These are phyloP conservation scores for Hemicrepidius hirtus DNA, from an alignment of 2,888 invertebrate species.

Conservation along the genomic window DNA sequence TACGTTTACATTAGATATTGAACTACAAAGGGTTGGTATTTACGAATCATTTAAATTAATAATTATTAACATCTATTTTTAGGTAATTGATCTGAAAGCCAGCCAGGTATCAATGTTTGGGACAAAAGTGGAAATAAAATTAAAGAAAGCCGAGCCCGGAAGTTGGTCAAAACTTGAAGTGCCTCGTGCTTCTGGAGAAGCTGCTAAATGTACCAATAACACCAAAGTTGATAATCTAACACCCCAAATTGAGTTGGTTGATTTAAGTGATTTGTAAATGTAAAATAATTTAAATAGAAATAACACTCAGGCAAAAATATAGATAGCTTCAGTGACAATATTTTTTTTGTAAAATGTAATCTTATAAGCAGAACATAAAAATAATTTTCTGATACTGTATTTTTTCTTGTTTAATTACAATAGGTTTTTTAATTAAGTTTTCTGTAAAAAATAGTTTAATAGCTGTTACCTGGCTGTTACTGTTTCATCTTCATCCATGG, in stretches of 20 bases:
- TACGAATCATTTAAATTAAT: constrained; percentile 34
- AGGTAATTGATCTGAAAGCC: constrained; percentile 85
- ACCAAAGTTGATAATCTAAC: constrained; percentile 70
- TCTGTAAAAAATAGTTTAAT: no score
- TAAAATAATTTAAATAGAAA: constrained; percentile 28
- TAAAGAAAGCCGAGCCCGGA: constrained; percentile 90
- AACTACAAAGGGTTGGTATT: constrained; percentile 82
- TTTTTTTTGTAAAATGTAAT: not conserved
- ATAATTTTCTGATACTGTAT: not conserved
- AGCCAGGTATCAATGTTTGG: constrained; percentile 87
- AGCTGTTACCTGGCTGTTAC: no score
- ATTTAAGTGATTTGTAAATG: constrained; percentile 80
- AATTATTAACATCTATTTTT: constrained; percentile 62
- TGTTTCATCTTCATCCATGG: no score
- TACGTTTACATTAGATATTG: constrained; percentile 83
- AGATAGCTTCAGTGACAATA: not conserved
- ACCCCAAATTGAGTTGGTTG: constrained; percentile 79
- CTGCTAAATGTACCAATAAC: constrained; percentile 61
- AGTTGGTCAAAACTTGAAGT: constrained; percentile 87
- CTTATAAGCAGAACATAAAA: not conserved
- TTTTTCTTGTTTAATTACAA: no score
- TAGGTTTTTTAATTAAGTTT: no score
- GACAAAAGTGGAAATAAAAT: constrained; percentile 93
- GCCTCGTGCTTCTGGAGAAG: constrained; percentile 66
- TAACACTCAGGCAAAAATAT: not conserved